These are phyloP conservation scores for Drosophila sordidapex DNA, from an alignment of 2,888 invertebrate species.

Conservation along the genomic window DNA sequence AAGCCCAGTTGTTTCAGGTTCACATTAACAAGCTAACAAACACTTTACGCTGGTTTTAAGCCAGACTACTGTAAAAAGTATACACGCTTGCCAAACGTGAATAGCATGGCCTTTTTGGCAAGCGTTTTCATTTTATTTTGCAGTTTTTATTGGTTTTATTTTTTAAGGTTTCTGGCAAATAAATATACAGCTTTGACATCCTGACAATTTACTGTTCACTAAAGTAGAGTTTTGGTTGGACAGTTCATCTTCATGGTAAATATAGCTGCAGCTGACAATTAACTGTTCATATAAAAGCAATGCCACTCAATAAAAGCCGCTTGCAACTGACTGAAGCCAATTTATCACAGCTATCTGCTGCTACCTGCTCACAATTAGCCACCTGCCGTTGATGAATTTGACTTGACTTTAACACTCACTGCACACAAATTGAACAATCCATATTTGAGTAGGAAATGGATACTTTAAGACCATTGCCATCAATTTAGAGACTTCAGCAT, in stretches of 20 bases:
- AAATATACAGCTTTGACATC: neutral
- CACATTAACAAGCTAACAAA: slow-evolving; percentile 5
- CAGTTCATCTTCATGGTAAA: neutral
- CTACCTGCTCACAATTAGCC: neutral
- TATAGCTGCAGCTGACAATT: neutral
- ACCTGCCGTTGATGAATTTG: neutral
- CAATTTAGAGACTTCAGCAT: neutral
- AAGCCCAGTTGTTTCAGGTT: neutral
- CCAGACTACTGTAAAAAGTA: neutral
- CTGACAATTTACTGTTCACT: neutral
- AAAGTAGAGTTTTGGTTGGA: neutral
- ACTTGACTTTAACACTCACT: neutral
- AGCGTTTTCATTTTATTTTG: neutral
- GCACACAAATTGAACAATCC: neutral
- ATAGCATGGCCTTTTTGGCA: neutral
- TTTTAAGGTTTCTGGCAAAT: neutral
- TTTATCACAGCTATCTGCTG: neutral
- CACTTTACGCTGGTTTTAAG: neutral
- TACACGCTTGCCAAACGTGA: neutral
- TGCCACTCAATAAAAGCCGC: neutral
- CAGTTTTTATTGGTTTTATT: neutral
- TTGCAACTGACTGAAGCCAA: slow-evolving; percentile 1
- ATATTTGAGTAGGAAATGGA: neutral
- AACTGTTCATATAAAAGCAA: neutral
- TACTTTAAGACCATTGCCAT: neutral